Conservation (phyloP, 2,888 invertebrate species). For the Aricia artaxerxes region DNA sequence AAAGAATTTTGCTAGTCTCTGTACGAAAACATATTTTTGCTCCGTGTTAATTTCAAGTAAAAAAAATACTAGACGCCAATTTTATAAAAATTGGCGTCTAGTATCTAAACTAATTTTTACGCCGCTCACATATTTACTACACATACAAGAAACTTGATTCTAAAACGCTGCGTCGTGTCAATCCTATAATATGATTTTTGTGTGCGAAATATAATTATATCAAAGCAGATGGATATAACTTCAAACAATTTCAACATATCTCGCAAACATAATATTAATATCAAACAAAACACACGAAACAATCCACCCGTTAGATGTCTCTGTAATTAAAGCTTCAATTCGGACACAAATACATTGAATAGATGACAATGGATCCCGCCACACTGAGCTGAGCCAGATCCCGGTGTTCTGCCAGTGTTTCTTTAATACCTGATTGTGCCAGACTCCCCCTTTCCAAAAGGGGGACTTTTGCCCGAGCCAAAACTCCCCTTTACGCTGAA, state of each 20-base stretch:
- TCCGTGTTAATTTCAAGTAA: too few species aligned
- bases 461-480: neutral
- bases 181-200: too few species aligned
- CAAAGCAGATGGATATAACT: neutral
- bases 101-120: too few species aligned
- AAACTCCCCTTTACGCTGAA: slow-evolving; percentile 51
- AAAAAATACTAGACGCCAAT: too few species aligned
- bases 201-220: neutral
- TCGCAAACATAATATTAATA: neutral
- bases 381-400: slow-evolving; percentile 65
- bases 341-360: slow-evolving; percentile 29
- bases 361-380: slow-evolving; percentile 64
- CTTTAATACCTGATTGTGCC: slow-evolving; percentile 59
- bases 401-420: slow-evolving; percentile 56
- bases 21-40: too few species aligned
- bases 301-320: neutral
- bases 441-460: slow-evolving; percentile 48
- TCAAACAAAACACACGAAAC: neutral
- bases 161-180: too few species aligned
- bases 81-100: too few species aligned
- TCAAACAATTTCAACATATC: neutral
- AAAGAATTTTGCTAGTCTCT: too few species aligned
- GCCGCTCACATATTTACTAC: too few species aligned
- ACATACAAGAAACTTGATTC: too few species aligned
- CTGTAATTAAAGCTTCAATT: slow-evolving; percentile 6